Conservation (phyloP, 2,888 invertebrate species). For the Alcis repandata region DNA sequence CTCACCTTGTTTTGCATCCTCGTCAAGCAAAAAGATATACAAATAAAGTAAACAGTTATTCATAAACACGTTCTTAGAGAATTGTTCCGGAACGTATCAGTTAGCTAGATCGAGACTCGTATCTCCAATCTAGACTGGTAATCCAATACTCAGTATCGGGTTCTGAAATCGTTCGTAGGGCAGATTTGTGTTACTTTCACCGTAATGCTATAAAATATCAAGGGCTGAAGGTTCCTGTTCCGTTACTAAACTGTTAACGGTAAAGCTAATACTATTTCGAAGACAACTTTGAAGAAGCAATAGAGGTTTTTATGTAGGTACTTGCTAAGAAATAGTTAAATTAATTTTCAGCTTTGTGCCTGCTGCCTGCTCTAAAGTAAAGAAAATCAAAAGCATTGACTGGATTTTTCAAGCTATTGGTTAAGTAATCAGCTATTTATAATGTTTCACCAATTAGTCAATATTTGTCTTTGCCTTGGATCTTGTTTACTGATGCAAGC, state of each 20-base stretch:
- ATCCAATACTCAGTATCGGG: slow-evolving; percentile 39
- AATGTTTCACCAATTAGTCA: not conserved
- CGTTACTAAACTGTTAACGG: slow-evolving; percentile 29
- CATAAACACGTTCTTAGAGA: slow-evolving; percentile 33
- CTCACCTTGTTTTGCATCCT: too few relatives aligned
- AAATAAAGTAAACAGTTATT: not conserved
- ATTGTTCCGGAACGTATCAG: slow-evolving; percentile 47
- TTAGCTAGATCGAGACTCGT: slow-evolving; percentile 24
- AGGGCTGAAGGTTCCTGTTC: slow-evolving; percentile 40
- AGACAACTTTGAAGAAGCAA: not conserved
- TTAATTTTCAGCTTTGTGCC: too few relatives aligned
- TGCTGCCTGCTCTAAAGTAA: not conserved
- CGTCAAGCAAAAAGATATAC: too few relatives aligned
- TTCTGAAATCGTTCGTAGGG: slow-evolving; percentile 44
- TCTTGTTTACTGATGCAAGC: slow-evolving; percentile 28
- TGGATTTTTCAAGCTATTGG: not conserved
- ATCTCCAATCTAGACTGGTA: slow-evolving; percentile 29
- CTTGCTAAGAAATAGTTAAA: too few relatives aligned
- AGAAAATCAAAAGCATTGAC: not conserved
- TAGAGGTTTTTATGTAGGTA: not conserved
- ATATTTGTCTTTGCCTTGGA: not conserved
- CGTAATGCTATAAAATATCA: slow-evolving; percentile 44
- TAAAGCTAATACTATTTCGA: too few relatives aligned
- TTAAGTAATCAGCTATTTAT: slow-evolving; percentile 9
- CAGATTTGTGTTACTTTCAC: slow-evolving; percentile 47